phyloP scores from a whole-genome alignment of 2,113 vertebrate species.

The Trogon melanurus region DNA sequence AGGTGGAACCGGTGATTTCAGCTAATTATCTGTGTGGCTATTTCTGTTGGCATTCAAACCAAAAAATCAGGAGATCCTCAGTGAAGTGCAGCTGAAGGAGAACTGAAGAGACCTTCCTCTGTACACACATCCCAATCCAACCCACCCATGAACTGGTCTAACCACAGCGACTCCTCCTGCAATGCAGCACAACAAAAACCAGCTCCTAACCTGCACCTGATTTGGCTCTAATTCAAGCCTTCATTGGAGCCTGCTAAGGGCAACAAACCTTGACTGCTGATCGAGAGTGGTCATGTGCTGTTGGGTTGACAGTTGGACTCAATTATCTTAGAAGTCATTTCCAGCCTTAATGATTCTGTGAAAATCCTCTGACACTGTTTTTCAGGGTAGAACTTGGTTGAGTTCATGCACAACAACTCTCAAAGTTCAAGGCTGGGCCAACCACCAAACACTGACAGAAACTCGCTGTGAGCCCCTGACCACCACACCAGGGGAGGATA shows the following conservation, averaged over 20 bases:
- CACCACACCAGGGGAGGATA: too few relatives aligned
- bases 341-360: too few relatives aligned
- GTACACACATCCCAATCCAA: not conserved
- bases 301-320: too few relatives aligned
- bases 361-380: not conserved
- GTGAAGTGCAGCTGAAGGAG: not conserved
- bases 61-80: not conserved
- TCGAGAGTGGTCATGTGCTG: not conserved
- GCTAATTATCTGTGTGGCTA: not conserved
- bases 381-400: not conserved
- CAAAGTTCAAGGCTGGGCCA: too few relatives aligned
- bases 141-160: not conserved
- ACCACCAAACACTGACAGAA: too few relatives aligned
- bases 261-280: not conserved
- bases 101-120: not conserved
- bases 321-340: too few relatives aligned
- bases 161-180: not conserved
- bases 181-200: not conserved
- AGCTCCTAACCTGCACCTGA: not conserved
- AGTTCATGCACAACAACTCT: not conserved
- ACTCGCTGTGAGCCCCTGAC: too few relatives aligned
- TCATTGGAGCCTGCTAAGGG: not conserved
- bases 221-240: not conserved
- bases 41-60: not conserved
- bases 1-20: not conserved